Evolutionary conservation across 2,888 invertebrate species (phyloP).

Genomic region (Polyommatus iphigenia): DNA sequence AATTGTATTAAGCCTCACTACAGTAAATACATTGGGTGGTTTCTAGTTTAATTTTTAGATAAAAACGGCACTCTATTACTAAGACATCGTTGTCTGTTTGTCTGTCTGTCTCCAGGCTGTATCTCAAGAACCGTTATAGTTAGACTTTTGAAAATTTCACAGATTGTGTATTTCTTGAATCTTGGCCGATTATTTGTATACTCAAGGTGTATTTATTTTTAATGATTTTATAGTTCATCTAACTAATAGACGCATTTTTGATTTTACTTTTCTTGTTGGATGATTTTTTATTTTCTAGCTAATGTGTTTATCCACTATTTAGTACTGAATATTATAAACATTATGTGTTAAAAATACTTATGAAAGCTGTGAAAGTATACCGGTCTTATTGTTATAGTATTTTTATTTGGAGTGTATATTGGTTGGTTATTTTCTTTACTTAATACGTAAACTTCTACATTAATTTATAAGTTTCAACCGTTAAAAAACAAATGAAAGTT

Average conservation of each 20-base stretch:
- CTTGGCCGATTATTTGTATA: too few relatives aligned
- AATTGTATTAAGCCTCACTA: background rate
- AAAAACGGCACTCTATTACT: too few relatives aligned
- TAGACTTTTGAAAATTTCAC: background rate
- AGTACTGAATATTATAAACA: background rate
- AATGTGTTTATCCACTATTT: background rate
- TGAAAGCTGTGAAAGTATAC: background rate
- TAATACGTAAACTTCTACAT: background rate
- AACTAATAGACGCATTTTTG: background rate
- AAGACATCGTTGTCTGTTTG: too few relatives aligned
- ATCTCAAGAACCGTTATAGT: too few relatives aligned
- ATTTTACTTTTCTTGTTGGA: background rate
- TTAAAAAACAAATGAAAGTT: background rate
- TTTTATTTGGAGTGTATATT: background rate
- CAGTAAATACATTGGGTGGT: background rate
- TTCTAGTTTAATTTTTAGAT: background rate
- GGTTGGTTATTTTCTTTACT: background rate
- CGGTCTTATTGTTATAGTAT: background rate
- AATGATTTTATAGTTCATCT: background rate
- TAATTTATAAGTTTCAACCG: background rate
- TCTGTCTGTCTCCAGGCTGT: too few relatives aligned
- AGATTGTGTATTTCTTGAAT: too few relatives aligned
- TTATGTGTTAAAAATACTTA: background rate
- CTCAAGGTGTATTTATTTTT: background rate
- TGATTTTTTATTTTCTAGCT: background rate